Percentiles rank a stretch among this genome's conserved stretches.
Conservation (phyloP, 2,888 invertebrate genomes). For the Meteorus colon region DNA sequence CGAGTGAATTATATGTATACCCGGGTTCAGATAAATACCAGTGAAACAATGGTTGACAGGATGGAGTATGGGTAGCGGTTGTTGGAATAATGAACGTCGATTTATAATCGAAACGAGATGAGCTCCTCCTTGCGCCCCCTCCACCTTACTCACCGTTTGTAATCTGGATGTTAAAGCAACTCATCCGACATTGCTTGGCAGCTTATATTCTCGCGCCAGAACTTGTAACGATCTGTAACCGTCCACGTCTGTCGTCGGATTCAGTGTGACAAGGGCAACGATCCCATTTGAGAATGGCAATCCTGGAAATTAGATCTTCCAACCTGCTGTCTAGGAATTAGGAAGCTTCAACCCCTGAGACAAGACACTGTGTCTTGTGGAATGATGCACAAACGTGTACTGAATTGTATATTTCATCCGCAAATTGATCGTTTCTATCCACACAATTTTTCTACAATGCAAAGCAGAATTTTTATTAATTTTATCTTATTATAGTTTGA, state of each 20-base stretch:
- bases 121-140: slow-evolving; percentile 33
- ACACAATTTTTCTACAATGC: background rate
- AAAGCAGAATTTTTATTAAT: too few relatives aligned
- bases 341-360: slow-evolving; percentile 55
- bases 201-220: slow-evolving; percentile 30
- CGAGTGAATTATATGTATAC: slow-evolving; percentile 23
- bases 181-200: slow-evolving; percentile 28
- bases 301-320: slow-evolving; percentile 65
- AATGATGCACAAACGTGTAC: slow-evolving; percentile 37
- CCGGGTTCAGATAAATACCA: slow-evolving; percentile 27
- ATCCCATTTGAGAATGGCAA: slow-evolving; percentile 57
- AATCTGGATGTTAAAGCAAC: slow-evolving; percentile 40
- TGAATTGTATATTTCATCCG: slow-evolving; percentile 29
- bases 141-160: slow-evolving; percentile 34
- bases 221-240: slow-evolving; percentile 58
- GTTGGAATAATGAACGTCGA: slow-evolving; percentile 39
- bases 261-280: slow-evolving; percentile 52
- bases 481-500: too few relatives aligned
- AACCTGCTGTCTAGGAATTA: slow-evolving; percentile 61
- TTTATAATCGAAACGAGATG: slow-evolving; percentile 36
- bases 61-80: slow-evolving; percentile 29
- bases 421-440: slow-evolving; percentile 28
- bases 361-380: slow-evolving; percentile 40
- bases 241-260: slow-evolving; percentile 50
- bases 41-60: slow-evolving; percentile 28